These are phyloP conservation scores for Chlamydotis undulata DNA, from an alignment of 2,113 vertebrate genomes.

Conservation along the genomic window DNA sequence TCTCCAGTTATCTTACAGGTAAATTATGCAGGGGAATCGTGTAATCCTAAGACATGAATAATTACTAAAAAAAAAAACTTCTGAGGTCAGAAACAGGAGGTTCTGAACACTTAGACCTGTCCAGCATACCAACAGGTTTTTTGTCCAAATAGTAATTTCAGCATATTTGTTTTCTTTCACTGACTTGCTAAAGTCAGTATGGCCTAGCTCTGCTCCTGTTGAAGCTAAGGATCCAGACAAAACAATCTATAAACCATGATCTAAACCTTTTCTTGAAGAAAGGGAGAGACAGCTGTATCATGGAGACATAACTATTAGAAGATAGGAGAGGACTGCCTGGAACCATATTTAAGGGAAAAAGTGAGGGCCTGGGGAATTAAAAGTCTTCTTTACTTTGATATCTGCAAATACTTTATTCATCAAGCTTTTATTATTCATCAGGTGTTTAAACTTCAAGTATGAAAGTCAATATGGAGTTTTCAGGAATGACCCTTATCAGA, in stretches of 20 bases:
- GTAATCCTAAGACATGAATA: not conserved
- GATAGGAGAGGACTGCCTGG: not conserved
- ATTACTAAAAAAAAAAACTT: not conserved
- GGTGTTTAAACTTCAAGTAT: not conserved
- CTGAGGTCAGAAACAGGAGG: not conserved
- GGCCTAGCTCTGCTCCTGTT: not conserved
- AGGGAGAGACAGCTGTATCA: not conserved
- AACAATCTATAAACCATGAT: not conserved
- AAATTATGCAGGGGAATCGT: not conserved
- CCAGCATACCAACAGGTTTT: not conserved
- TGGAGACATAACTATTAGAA: not conserved
- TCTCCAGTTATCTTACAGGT: not conserved
- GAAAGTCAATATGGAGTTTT: not conserved
- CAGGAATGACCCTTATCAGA: not conserved
- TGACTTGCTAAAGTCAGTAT: not conserved
- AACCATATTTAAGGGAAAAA: not conserved
- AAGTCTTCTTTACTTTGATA: not conserved
- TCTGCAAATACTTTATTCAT: not conserved
- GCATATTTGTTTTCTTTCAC: not conserved
- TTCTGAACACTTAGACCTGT: not conserved
- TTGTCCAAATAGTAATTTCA: not conserved
- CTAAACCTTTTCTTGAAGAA: not conserved
- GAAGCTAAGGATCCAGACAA: not conserved
- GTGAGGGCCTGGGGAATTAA: not conserved
- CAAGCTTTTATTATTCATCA: not conserved